These are phyloP conservation scores for Gorilla gorilla DNA, from an alignment of 2,113 vertebrate genomes.

Conservation along the genomic window DNA sequence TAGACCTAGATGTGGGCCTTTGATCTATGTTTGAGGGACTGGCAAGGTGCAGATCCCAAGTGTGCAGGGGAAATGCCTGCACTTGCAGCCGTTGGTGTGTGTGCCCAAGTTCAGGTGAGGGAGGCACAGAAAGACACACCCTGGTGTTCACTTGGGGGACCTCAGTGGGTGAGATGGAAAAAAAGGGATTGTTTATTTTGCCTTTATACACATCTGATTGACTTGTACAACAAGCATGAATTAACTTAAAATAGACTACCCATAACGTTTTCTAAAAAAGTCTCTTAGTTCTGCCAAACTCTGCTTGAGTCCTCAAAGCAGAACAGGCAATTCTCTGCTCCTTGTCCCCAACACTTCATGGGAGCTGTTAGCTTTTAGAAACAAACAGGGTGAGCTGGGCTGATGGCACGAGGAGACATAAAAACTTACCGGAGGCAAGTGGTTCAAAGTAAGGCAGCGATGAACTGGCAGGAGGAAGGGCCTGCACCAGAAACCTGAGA, in stretches of 20 bases:
- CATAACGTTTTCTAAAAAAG: no score
- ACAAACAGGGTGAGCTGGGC: not conserved
- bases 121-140: not conserved
- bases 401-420: not conserved
- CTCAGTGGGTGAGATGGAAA: no score
- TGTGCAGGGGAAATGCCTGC: not conserved
- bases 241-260: no score
- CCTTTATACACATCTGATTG: not conserved
- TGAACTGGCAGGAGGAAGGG: not conserved
- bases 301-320: not conserved
- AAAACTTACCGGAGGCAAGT: not conserved
- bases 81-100: no score
- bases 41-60: not conserved
- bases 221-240: not conserved
- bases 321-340: not conserved
- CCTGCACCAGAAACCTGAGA: no score
- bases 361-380: not conserved
- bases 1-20: no score
- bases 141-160: not conserved
- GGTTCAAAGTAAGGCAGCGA: rapidly evolving
- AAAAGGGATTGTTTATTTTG: not conserved
- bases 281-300: not conserved
- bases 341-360: not conserved
- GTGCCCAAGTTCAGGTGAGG: not conserved
- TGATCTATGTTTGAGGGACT: not conserved